Percentiles rank a stretch among this genome's conserved stretches.
phyloP scores from a whole-genome alignment of 2,113 vertebrate species.

The Dissostichus mawsoni region DNA sequence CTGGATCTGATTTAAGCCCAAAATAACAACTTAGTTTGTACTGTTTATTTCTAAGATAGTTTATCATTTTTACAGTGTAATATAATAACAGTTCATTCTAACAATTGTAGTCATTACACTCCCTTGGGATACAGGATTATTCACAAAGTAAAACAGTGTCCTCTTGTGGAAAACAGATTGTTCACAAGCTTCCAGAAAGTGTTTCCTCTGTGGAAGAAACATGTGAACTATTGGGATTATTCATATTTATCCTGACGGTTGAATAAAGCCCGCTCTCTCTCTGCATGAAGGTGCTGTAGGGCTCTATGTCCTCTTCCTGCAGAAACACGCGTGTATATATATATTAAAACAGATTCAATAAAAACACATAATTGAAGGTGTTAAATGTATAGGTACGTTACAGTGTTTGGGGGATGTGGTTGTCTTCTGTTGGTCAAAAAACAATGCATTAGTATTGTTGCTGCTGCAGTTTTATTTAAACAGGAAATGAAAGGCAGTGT shows the following conservation, averaged over 20 bases:
- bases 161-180: constrained; percentile 10
- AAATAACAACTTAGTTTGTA: neutral
- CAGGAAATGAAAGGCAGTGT: neutral
- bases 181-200: neutral
- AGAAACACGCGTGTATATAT: neutral
- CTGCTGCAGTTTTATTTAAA: too few relatives aligned
- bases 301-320: constrained; percentile 36
- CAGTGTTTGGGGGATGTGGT: neutral
- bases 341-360: neutral
- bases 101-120: neutral
- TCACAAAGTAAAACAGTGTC: neutral
- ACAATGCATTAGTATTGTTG: too few relatives aligned
- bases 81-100: neutral
- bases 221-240: neutral
- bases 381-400: neutral
- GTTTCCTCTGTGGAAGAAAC: neutral
- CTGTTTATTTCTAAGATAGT: neutral
- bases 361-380: neutral
- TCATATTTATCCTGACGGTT: neutral
- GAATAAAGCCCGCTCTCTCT: constrained; percentile 26
- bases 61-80: neutral
- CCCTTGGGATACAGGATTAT: neutral
- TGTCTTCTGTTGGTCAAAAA: constrained; percentile 6
- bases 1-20: neutral
- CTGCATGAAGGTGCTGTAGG: constrained; percentile 29